phyloP scores from a whole-genome alignment of 2,797 vertebrate species.

The Lagorchestes hirsutus region DNA sequence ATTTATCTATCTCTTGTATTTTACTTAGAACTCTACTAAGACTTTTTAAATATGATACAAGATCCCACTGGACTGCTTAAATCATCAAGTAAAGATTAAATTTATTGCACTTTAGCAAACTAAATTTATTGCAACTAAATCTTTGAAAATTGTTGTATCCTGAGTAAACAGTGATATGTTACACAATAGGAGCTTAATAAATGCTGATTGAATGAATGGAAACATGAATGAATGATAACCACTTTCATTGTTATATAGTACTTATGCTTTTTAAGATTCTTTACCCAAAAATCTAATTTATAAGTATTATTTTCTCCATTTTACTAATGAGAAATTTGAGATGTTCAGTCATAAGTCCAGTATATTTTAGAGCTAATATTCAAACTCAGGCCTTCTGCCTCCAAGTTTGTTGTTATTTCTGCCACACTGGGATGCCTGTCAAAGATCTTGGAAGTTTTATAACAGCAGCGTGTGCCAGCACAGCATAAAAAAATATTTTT shows the following conservation, averaged over 20 bases:
- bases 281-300: background rate
- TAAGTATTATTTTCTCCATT: background rate
- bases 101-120: background rate
- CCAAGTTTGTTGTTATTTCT: background rate
- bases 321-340: background rate
- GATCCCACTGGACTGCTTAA: background rate
- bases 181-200: background rate
- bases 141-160: background rate
- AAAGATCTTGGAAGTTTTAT: background rate
- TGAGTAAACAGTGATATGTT: background rate
- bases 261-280: background rate
- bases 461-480: background rate
- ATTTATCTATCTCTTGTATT: background rate
- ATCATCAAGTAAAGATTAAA: background rate
- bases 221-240: background rate
- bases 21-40: background rate
- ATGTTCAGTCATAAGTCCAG: background rate
- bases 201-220: background rate
- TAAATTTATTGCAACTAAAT: background rate
- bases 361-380: background rate
- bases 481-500: background rate
- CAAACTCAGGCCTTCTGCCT: background rate
- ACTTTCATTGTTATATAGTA: background rate
- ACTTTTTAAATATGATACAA: background rate
- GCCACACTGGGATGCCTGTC: background rate